Evolutionary conservation across 2,797 vertebrate species (phyloP).

Genomic region (Cercopithecus diana): DNA sequence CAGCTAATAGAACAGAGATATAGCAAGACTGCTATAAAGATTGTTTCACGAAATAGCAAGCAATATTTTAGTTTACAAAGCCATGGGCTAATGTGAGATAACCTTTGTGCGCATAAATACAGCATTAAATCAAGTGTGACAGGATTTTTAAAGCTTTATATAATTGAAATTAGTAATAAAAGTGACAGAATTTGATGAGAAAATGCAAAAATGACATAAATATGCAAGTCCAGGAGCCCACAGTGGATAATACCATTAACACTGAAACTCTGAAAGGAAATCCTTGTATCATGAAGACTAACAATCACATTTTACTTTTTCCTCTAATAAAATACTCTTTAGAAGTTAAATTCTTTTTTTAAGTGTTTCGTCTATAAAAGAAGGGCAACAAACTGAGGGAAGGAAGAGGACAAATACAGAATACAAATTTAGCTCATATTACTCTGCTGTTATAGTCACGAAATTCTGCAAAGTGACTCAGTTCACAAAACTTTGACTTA

Average conservation of each 20-base stretch:
- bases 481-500: neutral
- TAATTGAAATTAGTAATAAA: constrained; percentile 18
- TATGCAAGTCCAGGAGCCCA: neutral
- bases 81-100: constrained; percentile 57
- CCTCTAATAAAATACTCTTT: neutral
- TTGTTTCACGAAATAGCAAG: constrained; percentile 77
- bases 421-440: neutral
- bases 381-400: neutral
- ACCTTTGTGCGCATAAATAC: constrained; percentile 53
- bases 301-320: constrained; percentile 7
- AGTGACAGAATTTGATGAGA: neutral
- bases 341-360: constrained; percentile 7
- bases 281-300: neutral
- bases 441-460: neutral
- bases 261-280: neutral
- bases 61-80: constrained; percentile 70
- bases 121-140: constrained; percentile 34
- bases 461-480: neutral
- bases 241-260: neutral
- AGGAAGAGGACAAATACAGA: neutral
- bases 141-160: neutral
- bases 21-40: constrained; percentile 78
- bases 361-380: neutral
- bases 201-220: constrained; percentile 32
- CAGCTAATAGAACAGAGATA: constrained; percentile 82